Evolutionary conservation across 1,140 invertebrate genomes (phyloP).

Genomic region (Lepidurus apus): DNA sequence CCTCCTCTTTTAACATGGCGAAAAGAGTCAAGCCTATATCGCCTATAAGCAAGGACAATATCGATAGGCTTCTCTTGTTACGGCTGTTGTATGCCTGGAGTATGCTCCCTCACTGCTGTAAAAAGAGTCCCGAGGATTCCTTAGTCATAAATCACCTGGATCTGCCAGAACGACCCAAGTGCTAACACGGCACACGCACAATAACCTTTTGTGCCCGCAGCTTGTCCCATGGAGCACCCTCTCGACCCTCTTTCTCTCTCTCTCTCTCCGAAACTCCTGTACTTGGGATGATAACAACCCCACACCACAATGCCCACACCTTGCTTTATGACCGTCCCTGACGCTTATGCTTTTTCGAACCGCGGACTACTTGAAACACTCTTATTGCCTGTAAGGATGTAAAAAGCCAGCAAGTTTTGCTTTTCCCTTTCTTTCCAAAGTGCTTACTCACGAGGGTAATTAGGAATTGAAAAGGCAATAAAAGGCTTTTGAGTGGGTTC

Average conservation of each 20-base stretch:
- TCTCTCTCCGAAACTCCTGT: not conserved
- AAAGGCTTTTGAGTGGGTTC: too few relatives aligned
- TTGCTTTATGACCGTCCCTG: not conserved
- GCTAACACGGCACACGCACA: slow-evolving; percentile 17
- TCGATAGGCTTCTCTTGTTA: not conserved
- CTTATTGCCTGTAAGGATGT: not conserved
- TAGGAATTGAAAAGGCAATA: not conserved
- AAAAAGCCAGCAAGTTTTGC: not conserved
- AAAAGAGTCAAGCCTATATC: not conserved
- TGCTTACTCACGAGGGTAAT: not conserved
- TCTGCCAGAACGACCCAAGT: slow-evolving; percentile 11
- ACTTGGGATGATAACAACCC: slow-evolving; percentile 17
- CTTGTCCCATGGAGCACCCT: slow-evolving; percentile 16
- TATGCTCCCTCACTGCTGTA: not conserved
- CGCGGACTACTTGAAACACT: not conserved
- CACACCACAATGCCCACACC: slow-evolving; percentile 8
- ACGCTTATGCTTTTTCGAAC: not conserved
- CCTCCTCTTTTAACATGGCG: not conserved
- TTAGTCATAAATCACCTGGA: slow-evolving; percentile 17
- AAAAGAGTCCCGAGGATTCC: not conserved
- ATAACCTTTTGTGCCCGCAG: slow-evolving; percentile 1
- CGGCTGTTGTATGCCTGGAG: not conserved
- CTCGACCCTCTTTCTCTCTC: not conserved
- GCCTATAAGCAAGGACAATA: not conserved
- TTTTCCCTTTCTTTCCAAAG: not conserved